Evolutionary conservation across 30 jellyfish, hydroid and myxozoan genomes (phyloP).

Genomic region (Aurelia coerulea): DNA sequence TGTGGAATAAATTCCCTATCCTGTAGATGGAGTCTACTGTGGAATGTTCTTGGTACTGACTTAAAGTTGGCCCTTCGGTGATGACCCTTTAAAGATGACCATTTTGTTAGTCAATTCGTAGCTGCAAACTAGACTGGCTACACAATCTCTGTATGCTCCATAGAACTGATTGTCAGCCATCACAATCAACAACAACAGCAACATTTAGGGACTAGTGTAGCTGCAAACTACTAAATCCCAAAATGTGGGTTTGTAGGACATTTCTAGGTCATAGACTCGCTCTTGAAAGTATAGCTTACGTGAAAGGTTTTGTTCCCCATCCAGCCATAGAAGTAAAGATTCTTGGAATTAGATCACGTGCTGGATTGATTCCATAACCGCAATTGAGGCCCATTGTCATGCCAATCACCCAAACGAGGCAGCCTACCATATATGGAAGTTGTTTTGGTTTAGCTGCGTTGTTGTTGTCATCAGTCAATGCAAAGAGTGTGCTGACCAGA

Average conservation of each 20-base stretch:
- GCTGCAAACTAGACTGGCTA: too few species aligned
- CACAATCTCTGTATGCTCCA: too few species aligned
- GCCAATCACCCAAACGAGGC: constrained; percentile 93
- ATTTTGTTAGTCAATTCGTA: too few species aligned
- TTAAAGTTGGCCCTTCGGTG: not conserved
- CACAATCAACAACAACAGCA: too few species aligned
- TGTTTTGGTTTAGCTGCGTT: constrained; percentile 68
- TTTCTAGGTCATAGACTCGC: too few species aligned
- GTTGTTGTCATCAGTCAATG: constrained; percentile 88
- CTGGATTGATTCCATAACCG: constrained; percentile 98
- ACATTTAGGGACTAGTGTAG: too few species aligned
- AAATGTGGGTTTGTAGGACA: too few species aligned
- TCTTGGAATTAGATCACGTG: constrained; percentile 95
- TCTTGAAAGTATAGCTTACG: constrained; percentile 42
- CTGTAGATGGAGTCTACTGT: constrained; percentile 8
- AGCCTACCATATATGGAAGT: constrained; percentile 83
- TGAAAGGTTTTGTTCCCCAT: constrained; percentile 86
- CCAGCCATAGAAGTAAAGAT: constrained; percentile 93
- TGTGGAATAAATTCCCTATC: constrained; percentile 14
- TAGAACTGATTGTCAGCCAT: too few species aligned
- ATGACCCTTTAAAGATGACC: too few species aligned
- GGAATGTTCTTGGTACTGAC: constrained; percentile 11
- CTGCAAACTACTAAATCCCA: too few species aligned
- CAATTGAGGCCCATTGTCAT: constrained; percentile 93
- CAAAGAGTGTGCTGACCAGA: constrained; percentile 87